Percentiles rank a stretch among this genome's conserved stretches.
phyloP scores from a whole-genome alignment of 2,888 invertebrate species.

The Eupithecia abbreviata region DNA sequence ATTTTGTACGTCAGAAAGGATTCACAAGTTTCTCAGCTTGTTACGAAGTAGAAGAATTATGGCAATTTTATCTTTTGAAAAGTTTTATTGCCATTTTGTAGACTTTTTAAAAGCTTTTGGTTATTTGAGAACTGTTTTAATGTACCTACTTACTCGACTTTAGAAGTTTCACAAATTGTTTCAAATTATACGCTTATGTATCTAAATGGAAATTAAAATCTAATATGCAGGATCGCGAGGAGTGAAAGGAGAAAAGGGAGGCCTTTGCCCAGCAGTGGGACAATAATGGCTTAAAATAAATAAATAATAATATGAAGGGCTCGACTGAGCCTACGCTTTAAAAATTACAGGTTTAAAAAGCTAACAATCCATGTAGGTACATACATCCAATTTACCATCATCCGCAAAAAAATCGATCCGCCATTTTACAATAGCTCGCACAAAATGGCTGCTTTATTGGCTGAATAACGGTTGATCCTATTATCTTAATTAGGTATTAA shows the following conservation, averaged over 20 bases:
- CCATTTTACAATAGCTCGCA: slow-evolving; percentile 15
- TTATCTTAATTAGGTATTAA: slow-evolving; percentile 36
- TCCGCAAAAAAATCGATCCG: neutral
- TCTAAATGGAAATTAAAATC: neutral
- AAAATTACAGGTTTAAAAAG: neutral
- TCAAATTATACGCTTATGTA: neutral
- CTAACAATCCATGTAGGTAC: neutral
- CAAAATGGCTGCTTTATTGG: slow-evolving; percentile 21
- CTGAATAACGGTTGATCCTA: slow-evolving; percentile 28
- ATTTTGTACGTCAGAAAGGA: slow-evolving; percentile 40
- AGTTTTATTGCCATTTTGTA: slow-evolving; percentile 8
- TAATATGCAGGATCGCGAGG: too few relatives aligned
- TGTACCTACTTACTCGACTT: neutral
- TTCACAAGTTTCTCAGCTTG: slow-evolving; percentile 41
- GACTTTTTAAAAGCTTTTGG: slow-evolving; percentile 15
- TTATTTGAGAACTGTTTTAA: neutral
- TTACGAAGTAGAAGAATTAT: slow-evolving; percentile 37
- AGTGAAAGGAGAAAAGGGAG: too few relatives aligned
- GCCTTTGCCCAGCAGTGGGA: too few relatives aligned
- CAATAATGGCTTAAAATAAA: too few relatives aligned
- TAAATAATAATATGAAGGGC: too few relatives aligned
- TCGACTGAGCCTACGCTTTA: too few relatives aligned
- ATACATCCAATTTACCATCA: neutral
- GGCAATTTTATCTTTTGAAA: slow-evolving; percentile 38
- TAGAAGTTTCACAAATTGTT: neutral